Conservation (phyloP, 1,140 invertebrate genomes). For the Drosophila neocordata region DNA sequence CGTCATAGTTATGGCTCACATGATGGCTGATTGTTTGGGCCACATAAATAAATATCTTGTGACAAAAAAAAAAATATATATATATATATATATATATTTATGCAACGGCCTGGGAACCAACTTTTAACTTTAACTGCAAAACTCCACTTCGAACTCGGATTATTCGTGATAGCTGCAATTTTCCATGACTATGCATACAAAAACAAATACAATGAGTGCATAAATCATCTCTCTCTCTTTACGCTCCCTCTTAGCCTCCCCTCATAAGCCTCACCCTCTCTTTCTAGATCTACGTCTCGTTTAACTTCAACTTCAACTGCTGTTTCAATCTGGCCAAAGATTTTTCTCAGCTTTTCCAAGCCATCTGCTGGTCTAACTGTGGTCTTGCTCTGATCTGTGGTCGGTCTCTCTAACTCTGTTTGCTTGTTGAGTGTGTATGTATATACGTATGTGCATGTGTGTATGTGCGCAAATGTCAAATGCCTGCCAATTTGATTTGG, state of each 20-base stretch:
- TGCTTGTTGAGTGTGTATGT: background rate
- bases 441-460: background rate
- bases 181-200: constrained; percentile 56
- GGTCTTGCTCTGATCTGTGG: constrained; percentile 6
- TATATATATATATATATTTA: constrained; percentile 25
- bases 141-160: constrained; percentile 37
- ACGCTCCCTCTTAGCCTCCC: constrained; percentile 2
- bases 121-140: constrained; percentile 24
- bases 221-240: constrained; percentile 65
- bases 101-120: constrained; percentile 63
- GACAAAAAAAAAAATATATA: constrained; percentile 53
- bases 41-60: constrained; percentile 72
- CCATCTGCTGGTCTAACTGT: constrained; percentile 15
- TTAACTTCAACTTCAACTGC: constrained; percentile 16
- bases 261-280: background rate
- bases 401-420: constrained; percentile 6
- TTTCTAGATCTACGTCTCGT: background rate
- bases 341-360: constrained; percentile 59
- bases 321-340: constrained; percentile 49
- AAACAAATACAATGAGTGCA: constrained; percentile 75
- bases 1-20: constrained; percentile 54
- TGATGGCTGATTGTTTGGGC: constrained; percentile 15
- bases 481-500: constrained; percentile 76
- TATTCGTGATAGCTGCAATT: constrained; percentile 76
- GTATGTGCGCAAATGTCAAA: constrained; percentile 72